These are phyloP conservation scores for Ia io DNA, from an alignment of 2,113 vertebrate genomes.

Conservation along the genomic window DNA sequence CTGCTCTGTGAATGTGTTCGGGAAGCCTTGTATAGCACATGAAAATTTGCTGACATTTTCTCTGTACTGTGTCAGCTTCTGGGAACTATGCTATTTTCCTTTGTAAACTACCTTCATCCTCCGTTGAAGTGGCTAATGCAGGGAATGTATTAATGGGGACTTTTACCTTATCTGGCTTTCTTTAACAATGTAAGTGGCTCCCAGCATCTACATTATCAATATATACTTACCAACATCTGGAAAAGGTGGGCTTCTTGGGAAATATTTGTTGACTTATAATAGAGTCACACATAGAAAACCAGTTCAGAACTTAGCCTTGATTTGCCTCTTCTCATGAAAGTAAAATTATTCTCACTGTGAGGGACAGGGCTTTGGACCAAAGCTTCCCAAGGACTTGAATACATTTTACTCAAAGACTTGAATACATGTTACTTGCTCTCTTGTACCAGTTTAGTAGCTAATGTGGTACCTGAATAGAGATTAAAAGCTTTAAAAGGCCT, in stretches of 20 bases:
- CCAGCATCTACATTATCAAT: neutral
- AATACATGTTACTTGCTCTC: slow-evolving; percentile 24
- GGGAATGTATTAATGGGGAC: neutral
- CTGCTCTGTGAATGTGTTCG: slow-evolving; percentile 34
- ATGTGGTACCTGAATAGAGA: slow-evolving; percentile 2
- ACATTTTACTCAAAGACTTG: slow-evolving; percentile 7
- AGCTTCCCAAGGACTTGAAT: slow-evolving; percentile 45
- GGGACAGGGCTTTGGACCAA: slow-evolving; percentile 30
- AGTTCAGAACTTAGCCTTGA: slow-evolving; percentile 33
- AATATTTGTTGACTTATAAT: slow-evolving; percentile 34
- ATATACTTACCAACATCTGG: slow-evolving; percentile 9
- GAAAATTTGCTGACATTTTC: slow-evolving; percentile 32
- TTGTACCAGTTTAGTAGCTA: neutral
- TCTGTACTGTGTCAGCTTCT: neutral
- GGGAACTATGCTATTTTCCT: neutral
- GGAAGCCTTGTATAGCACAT: neutral
- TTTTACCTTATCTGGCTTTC: neutral
- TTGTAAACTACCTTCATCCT: slow-evolving; percentile 6
- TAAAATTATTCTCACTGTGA: slow-evolving; percentile 47
- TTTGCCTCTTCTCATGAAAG: slow-evolving; percentile 35
- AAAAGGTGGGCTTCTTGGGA: slow-evolving; percentile 3
- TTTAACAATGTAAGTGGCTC: neutral
- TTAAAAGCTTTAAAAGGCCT: neutral
- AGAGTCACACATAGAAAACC: neutral
- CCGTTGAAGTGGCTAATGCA: neutral